phyloP scores from a whole-genome alignment of 2,113 vertebrate species.

The Nematolebias whitei region DNA sequence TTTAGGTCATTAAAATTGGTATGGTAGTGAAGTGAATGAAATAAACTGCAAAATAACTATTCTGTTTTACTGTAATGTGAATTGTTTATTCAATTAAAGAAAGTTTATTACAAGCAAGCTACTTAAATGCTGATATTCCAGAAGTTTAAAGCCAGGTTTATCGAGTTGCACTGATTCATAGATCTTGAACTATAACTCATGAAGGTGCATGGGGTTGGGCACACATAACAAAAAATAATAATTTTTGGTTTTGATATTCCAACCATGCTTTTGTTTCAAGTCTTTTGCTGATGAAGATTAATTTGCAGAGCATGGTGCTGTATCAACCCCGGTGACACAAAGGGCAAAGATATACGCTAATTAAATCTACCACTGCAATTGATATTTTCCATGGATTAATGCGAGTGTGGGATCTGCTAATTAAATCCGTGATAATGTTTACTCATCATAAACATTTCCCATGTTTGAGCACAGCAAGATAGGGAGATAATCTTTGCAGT shows the following conservation, averaged over 20 bases:
- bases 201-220: background rate
- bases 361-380: slow-evolving; percentile 76
- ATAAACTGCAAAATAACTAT: background rate
- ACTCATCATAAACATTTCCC: slow-evolving; percentile 77
- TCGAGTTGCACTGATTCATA: background rate
- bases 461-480: slow-evolving; percentile 66
- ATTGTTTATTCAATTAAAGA: slow-evolving; percentile 11
- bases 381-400: slow-evolving; percentile 77
- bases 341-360: slow-evolving; percentile 77
- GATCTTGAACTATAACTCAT: slow-evolving; percentile 4
- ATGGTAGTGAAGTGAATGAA: too few relatives aligned
- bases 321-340: slow-evolving; percentile 72
- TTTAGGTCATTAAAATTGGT: background rate
- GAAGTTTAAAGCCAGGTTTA: slow-evolving; percentile 14
- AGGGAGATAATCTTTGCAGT: slow-evolving; percentile 63
- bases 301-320: slow-evolving; percentile 68
- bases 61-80: background rate
- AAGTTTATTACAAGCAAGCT: slow-evolving; percentile 27
- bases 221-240: too few relatives aligned
- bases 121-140: slow-evolving; percentile 14
- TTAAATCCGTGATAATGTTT: slow-evolving; percentile 80
- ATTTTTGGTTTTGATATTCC: slow-evolving; percentile 60
- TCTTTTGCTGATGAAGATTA: slow-evolving; percentile 76
- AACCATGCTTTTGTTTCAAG: slow-evolving; percentile 70
- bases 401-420: slow-evolving; percentile 70